These are phyloP conservation scores for Oxygymnocypris stewartii DNA, from an alignment of 2,113 vertebrate species.

Conservation along the genomic window DNA sequence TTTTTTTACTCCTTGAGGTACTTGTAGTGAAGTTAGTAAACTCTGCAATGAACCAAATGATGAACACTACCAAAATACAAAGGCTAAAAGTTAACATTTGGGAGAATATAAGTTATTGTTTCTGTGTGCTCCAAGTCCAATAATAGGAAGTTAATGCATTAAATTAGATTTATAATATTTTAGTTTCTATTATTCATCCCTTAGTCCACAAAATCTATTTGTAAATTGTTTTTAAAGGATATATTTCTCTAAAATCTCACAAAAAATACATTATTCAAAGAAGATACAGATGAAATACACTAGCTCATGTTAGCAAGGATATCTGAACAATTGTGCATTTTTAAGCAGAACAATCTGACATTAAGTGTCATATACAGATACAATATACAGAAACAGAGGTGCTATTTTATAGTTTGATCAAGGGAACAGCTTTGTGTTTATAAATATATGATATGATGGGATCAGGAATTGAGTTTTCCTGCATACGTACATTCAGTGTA, in stretches of 20 bases:
- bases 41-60: conserved; percentile 4
- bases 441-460: conserved; percentile 25
- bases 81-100: neutral
- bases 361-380: no score
- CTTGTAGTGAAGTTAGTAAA: conserved; percentile 24
- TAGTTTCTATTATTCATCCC: neutral
- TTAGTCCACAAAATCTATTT: neutral
- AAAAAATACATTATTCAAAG: neutral
- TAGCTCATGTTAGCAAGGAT: conserved; percentile 9
- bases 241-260: neutral
- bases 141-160: neutral
- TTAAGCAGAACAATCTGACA: neutral
- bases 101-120: conserved; percentile 14
- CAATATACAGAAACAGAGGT: conserved; percentile 16
- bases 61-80: conserved; percentile 18
- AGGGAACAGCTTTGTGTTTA: conserved; percentile 38
- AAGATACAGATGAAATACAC: neutral
- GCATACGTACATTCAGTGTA: neutral
- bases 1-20: conserved; percentile 39
- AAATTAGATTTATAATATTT: neutral
- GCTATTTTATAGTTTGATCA: conserved; percentile 36
- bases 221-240: neutral
- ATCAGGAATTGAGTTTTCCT: neutral
- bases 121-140: neutral
- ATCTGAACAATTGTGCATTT: conserved; percentile 9